These are phyloP conservation scores for Pachypsylla venusta DNA, from an alignment of 1,140 invertebrate genomes.

Conservation along the genomic window DNA sequence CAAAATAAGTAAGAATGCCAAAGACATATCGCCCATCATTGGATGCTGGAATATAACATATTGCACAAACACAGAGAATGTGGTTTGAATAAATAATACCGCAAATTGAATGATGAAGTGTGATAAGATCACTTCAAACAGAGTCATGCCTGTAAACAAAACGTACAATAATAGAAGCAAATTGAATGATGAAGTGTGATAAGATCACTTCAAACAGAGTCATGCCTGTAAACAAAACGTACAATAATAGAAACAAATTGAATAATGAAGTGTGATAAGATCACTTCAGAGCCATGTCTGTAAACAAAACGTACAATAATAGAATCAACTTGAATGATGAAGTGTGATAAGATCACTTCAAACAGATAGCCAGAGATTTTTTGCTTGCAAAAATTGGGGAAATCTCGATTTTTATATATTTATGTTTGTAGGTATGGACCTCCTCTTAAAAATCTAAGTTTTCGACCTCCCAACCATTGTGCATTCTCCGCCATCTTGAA, in stretches of 20 bases:
- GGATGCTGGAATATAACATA: not conserved
- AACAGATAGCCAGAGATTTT: too few species aligned
- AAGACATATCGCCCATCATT: not conserved
- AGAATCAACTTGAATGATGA: too few species aligned
- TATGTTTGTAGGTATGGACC: too few species aligned
- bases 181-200: not conserved
- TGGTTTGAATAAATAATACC: not conserved
- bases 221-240: not conserved
- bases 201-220: not conserved
- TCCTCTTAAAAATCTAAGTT: too few species aligned
- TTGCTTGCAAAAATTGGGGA: too few species aligned
- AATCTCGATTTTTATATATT: too few species aligned
- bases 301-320: not conserved
- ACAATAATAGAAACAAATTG: not conserved
- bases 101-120: not conserved
- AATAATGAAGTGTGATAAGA: not conserved
- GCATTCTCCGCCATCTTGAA: too few species aligned
- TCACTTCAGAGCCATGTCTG: not conserved
- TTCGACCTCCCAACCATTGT: too few species aligned
- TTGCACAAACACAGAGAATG: not conserved
- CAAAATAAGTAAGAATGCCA: not conserved
- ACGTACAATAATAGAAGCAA: not conserved
- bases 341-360: too few species aligned
- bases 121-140: not conserved
- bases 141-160: constrained; percentile 1